phyloP scores from a whole-genome alignment of 2,888 invertebrate species.

The Scaptomyza flava region DNA sequence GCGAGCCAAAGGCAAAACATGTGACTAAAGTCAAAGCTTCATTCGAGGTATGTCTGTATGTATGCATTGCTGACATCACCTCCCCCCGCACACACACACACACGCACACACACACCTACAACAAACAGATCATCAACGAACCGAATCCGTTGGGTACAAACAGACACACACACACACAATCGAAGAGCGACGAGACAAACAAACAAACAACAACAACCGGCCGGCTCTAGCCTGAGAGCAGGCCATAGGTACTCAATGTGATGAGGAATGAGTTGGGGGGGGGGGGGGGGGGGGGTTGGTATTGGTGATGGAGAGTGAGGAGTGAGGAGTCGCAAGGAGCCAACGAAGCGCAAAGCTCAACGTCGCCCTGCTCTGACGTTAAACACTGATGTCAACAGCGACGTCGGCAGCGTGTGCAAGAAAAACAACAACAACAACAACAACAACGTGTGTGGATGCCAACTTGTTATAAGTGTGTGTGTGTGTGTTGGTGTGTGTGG shows the following conservation, averaged over 20 bases:
- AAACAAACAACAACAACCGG: not conserved
- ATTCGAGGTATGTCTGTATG: conserved; percentile 46
- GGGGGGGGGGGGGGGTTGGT: not conserved
- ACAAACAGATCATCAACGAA: conserved; percentile 54
- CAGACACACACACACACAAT: conserved; percentile 35
- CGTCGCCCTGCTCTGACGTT: conserved; percentile 24
- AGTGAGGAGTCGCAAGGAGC: conserved; percentile 23
- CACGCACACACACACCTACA: not conserved
- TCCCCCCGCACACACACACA: not conserved
- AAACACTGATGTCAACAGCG: conserved; percentile 38
- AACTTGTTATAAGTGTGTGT: conserved; percentile 18
- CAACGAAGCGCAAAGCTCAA: conserved; percentile 60
- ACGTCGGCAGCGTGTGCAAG: conserved; percentile 19
- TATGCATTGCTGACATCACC: conserved; percentile 64
- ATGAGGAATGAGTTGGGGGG: not conserved
- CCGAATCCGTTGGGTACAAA: conserved; percentile 51
- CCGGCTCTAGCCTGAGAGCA: conserved; percentile 1
- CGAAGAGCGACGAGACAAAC: not conserved
- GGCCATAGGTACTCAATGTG: not conserved
- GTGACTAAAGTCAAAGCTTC: conserved; percentile 30
- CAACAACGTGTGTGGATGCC: conserved; percentile 23
- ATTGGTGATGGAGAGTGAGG: not conserved
- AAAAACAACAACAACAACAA: not conserved
- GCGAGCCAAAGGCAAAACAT: conserved; percentile 19
- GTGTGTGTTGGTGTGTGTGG: conserved; percentile 18